A percentile compares a stretch with the other conserved stretches of the same genome.
These are phyloP conservation scores for Homalodisca vitripennis DNA, from an alignment of 1,140 invertebrate genomes.

Conservation along the genomic window DNA sequence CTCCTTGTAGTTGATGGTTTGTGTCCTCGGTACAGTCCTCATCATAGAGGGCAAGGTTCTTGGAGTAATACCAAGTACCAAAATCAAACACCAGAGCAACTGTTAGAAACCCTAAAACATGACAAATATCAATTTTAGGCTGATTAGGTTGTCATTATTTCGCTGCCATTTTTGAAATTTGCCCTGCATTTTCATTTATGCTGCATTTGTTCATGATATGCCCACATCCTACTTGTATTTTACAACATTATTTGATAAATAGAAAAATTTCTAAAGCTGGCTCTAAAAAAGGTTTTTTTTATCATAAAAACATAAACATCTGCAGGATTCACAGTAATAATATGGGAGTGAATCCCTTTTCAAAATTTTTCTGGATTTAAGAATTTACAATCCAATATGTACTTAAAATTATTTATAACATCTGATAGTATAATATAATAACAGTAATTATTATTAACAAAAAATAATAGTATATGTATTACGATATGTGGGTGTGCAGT, in stretches of 20 bases:
- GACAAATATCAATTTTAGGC: background rate
- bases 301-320: background rate
- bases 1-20: no score
- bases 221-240: background rate
- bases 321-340: no score
- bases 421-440: no score
- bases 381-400: no score
- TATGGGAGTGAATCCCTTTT: no score
- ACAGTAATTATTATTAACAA: no score
- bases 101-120: slow-evolving; percentile 54
- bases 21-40: no score
- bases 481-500: no score
- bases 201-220: background rate
- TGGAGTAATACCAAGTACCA: slow-evolving; percentile 67
- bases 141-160: background rate
- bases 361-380: no score
- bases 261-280: background rate
- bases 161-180: background rate
- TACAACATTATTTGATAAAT: background rate
- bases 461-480: no score
- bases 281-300: background rate
- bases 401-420: no score
- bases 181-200: background rate
- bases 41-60: slow-evolving; percentile 68
- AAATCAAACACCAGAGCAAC: slow-evolving; percentile 63